Percentiles rank a stretch among this genome's conserved stretches.
These are phyloP conservation scores for Copidosoma floridanum DNA, from an alignment of 1,140 invertebrate species.

Conservation along the genomic window DNA sequence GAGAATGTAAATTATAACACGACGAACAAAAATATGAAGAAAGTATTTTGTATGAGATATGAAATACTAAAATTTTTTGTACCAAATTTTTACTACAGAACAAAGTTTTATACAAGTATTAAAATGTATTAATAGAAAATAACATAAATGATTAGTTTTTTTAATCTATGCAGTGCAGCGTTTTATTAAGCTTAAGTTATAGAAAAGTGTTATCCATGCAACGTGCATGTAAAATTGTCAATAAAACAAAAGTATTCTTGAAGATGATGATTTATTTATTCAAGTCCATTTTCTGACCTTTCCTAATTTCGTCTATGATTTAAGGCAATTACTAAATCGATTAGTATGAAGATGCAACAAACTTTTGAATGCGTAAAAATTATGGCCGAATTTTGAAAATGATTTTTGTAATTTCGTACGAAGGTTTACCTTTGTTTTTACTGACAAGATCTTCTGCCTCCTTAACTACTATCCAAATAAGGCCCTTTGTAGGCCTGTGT, in stretches of 20 bases:
- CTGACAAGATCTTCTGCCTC: slow-evolving; percentile 50
- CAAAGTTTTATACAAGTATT: not conserved
- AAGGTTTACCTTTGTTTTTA: slow-evolving; percentile 44
- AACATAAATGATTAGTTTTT: not conserved
- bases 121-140: not conserved
- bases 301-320: too few species aligned
- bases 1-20: too few species aligned
- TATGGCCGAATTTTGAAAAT: not conserved
- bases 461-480: slow-evolving; percentile 50
- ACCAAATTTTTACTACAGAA: not conserved
- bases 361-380: too few species aligned
- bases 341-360: not conserved
- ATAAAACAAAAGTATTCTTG: slow-evolving; percentile 23
- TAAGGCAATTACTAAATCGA: too few species aligned
- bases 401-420: slow-evolving; percentile 5
- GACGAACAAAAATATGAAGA: too few species aligned
- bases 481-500: slow-evolving; percentile 50
- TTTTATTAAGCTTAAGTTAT: not conserved
- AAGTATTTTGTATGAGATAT: too few species aligned
- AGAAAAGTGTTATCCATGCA: slow-evolving; percentile 13
- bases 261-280: slow-evolving; percentile 3
- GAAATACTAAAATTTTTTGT: too few species aligned
- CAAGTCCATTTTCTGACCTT: too few species aligned
- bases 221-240: slow-evolving; percentile 11
- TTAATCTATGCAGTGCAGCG: not conserved